Base-by-base conservation (phyloP, 64 coral and sea anemone genomes). In the Trachythela sp. region DNA sequence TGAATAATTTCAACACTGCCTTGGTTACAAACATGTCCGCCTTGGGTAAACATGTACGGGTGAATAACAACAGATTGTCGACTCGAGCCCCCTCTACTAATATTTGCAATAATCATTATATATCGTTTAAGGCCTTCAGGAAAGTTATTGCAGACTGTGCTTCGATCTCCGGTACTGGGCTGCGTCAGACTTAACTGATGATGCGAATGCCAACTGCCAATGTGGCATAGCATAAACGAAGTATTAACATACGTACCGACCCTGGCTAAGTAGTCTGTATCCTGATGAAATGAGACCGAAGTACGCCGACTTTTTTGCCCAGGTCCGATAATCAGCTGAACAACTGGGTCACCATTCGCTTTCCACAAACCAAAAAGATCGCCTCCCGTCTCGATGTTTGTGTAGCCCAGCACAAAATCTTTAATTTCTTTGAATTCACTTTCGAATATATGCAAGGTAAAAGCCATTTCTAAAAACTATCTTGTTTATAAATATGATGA, bases 191-290 rank as follows among this genome's bases (percentile, higher is more conserved):
- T 37, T 18, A 80, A 39, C 17, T 80, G 75, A 37, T 80, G 75
- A 80, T 80, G 75, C 2, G 75, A 80, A 80, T 80, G 75, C 75
- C 75, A 80, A 35, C 75, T 80, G 33, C 75, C 75, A 80, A 80
- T 80, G 33, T 80, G 75, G 37, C 75, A 80, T 4, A 80, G 37
- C 75, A 80, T 80, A 30, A 34, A 80, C 0, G 30, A 36, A 22
- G 13, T 80, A 39, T 80, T 80, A 20, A 80, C 75, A 20, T 34
- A 80, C 20, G 27, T 80, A 37, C 75, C 75, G 9, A 80, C 75
- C 13, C 15, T 80, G 15, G 13, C 75, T 13, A 80, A 29, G 75
- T 80, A 80, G 33, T 80, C 75, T 4, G 75, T 80, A 35, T 80
- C 75, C 35, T 80, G 75, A 80, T 80, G 75, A 39, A 80, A 80